Conservation (phyloP, 1,140 invertebrate species). For the Neodiprion virginianus region DNA sequence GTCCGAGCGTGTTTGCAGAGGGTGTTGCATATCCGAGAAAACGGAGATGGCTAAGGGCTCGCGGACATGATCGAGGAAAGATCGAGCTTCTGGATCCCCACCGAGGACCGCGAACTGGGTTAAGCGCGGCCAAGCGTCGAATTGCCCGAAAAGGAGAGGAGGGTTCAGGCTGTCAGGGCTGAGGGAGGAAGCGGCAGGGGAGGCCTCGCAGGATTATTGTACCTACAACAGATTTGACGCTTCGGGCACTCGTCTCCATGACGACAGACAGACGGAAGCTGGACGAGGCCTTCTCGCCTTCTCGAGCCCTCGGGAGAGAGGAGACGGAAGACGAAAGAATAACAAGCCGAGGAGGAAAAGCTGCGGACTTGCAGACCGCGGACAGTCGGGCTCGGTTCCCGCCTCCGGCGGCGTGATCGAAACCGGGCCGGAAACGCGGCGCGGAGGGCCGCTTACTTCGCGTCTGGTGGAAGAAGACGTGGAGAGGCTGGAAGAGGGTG, state of each 20-base stretch:
- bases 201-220: constrained; percentile 50
- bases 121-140: neutral
- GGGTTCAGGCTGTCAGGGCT: no score
- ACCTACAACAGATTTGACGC: constrained; percentile 59
- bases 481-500: constrained; percentile 17
- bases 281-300: constrained; percentile 22
- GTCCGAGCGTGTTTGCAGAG: no score
- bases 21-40: no score
- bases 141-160: neutral
- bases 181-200: neutral
- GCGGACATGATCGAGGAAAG: no score
- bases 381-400: no score
- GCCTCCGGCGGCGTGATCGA: no score
- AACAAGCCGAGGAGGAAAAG: no score
- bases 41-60: no score
- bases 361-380: no score
- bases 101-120: neutral
- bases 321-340: no score
- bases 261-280: constrained; percentile 52
- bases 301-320: constrained; percentile 31
- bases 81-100: no score
- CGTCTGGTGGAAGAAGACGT: constrained; percentile 15
- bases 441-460: constrained; percentile 25
- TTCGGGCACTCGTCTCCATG: constrained; percentile 55
- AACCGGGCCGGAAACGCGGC: constrained; percentile 5